A percentile compares a stretch with the other conserved stretches of the same genome.
phyloP scores from a whole-genome alignment of 2,797 vertebrate species.

The Lerista edwardsae region DNA sequence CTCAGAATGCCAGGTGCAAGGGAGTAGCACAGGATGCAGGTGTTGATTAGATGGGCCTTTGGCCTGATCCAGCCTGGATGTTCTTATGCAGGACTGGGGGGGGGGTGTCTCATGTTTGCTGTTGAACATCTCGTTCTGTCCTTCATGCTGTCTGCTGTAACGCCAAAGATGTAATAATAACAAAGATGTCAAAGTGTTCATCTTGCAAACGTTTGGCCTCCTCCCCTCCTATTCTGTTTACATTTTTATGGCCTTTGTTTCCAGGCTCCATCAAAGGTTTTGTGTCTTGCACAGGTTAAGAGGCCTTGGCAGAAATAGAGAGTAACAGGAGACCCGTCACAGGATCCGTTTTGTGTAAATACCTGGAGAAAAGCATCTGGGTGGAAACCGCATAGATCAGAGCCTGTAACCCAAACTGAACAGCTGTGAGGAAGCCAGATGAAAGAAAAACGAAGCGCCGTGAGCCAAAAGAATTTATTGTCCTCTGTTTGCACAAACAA shows the following conservation, averaged over 20 bases:
- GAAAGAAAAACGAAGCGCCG: slow-evolving; percentile 14
- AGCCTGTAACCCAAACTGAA: slow-evolving; percentile 33
- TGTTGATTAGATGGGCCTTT: too few relatives aligned
- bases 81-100: too few relatives aligned
- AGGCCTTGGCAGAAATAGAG: slow-evolving; percentile 26
- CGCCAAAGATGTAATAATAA: too few relatives aligned
- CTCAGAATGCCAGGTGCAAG: too few relatives aligned
- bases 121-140: not conserved
- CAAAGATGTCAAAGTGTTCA: not conserved
- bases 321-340: not conserved
- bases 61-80: too few relatives aligned
- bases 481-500: slow-evolving; percentile 1
- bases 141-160: not conserved
- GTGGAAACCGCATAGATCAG: slow-evolving; percentile 54
- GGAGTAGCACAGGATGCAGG: too few relatives aligned
- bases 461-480: slow-evolving; percentile 57
- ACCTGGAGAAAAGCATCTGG: slow-evolving; percentile 47
- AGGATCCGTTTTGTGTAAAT: slow-evolving; percentile 21
- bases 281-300: slow-evolving; percentile 15
- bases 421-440: slow-evolving; percentile 53
- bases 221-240: not conserved
- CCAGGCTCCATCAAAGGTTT: not conserved
- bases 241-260: slow-evolving; percentile 8
- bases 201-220: not conserved
- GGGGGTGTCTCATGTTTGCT: too few relatives aligned